phyloP scores from a whole-genome alignment of 2,113 vertebrate genomes.

The Sturnus vulgaris region DNA sequence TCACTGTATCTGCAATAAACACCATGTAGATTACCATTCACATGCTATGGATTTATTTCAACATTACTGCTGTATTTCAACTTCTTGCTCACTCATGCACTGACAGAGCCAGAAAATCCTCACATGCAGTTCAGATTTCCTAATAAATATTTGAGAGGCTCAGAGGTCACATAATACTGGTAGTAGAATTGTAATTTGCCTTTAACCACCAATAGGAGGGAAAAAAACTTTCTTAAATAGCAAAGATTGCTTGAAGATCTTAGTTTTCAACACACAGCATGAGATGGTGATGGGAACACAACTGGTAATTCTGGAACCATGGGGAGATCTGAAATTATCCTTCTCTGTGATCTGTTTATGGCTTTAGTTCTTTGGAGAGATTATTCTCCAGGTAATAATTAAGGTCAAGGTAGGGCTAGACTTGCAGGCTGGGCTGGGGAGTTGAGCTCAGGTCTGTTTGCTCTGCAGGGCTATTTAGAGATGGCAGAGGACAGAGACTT shows the following conservation, averaged over 20 bases:
- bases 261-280: not conserved
- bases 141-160: not conserved
- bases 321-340: not conserved
- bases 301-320: not conserved
- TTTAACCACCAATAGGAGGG: not conserved
- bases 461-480: not conserved
- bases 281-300: not conserved
- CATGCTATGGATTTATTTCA: constrained; percentile 37
- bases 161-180: not conserved
- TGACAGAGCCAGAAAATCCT: not conserved
- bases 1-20: constrained; percentile 58
- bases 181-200: not conserved
- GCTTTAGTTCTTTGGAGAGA: constrained; percentile 2
- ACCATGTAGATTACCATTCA: not conserved
- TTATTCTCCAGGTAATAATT: constrained; percentile 31
- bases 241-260: not conserved
- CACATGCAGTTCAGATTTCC: not conserved
- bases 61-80: not conserved
- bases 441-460: not conserved
- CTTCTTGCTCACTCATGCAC: not conserved
- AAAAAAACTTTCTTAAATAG: not conserved
- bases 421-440: not conserved
- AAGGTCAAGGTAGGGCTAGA: constrained; percentile 37
- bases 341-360: not conserved
- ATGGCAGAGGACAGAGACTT: not conserved